Conservation (phyloP, 2,888 invertebrate genomes). For the Nemurella pictetii region DNA sequence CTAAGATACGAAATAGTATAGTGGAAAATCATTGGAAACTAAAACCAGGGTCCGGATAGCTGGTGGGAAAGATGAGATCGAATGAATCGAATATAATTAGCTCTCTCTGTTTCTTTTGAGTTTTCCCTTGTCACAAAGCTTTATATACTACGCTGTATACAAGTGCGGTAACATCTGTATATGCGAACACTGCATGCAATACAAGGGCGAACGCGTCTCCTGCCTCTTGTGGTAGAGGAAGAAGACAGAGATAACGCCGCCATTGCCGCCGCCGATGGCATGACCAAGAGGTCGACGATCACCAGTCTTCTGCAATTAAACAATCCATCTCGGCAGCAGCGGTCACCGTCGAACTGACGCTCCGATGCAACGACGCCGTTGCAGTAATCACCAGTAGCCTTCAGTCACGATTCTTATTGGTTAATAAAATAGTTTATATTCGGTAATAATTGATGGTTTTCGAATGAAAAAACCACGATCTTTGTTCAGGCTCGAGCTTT, state of each 20-base stretch:
- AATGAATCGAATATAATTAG: too few relatives aligned
- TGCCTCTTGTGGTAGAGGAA: too few relatives aligned
- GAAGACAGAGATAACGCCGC: neutral
- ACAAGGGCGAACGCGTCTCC: neutral
- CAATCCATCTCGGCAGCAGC: neutral
- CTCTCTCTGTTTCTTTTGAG: too few relatives aligned
- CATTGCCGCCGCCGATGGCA: neutral
- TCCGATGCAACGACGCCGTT: neutral
- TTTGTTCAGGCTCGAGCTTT: neutral
- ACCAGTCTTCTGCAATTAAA: neutral
- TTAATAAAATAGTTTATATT: slow-evolving; percentile 18
- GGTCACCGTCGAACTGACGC: neutral
- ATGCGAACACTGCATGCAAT: neutral
- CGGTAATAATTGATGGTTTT: slow-evolving; percentile 23
- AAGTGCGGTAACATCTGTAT: too few relatives aligned
- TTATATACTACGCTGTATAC: too few relatives aligned
- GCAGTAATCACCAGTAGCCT: neutral
- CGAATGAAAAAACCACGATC: neutral
- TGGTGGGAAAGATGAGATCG: too few relatives aligned
- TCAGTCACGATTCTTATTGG: slow-evolving; percentile 24
- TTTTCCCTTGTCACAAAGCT: too few relatives aligned
- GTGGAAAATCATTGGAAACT: too few relatives aligned
- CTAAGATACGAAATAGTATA: too few relatives aligned
- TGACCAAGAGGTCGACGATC: neutral
- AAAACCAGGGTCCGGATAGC: too few relatives aligned